Percentiles rank a stretch among this genome's conserved stretches.
phyloP scores from a whole-genome alignment of 2,888 invertebrate genomes.

The Epirrhoe tristata region DNA sequence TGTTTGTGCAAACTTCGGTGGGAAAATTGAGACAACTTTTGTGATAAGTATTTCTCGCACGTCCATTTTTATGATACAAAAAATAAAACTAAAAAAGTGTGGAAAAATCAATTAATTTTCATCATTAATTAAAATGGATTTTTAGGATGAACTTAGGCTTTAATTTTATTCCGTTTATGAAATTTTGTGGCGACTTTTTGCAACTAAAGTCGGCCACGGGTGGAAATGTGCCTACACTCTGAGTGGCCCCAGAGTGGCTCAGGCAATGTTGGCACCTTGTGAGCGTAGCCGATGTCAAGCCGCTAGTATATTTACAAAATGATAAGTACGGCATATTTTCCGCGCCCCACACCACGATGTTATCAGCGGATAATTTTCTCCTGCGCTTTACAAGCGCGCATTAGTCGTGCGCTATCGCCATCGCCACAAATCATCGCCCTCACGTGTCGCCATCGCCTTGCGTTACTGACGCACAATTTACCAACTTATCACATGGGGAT shows the following conservation, averaged over 20 bases:
- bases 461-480: slow-evolving; percentile 51
- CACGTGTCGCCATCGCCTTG: slow-evolving; percentile 48
- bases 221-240: too few species aligned
- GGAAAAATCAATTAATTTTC: too few species aligned
- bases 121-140: too few species aligned
- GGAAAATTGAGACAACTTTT: slow-evolving; percentile 9
- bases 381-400: slow-evolving; percentile 51
- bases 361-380: slow-evolving; percentile 58
- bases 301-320: background rate
- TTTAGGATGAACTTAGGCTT: too few species aligned
- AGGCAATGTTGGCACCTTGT: too few species aligned
- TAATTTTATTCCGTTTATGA: too few species aligned
- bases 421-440: slow-evolving; percentile 64
- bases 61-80: background rate
- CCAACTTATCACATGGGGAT: slow-evolving; percentile 11
- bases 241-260: too few species aligned
- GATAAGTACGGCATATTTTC: slow-evolving; percentile 7
- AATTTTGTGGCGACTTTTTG: too few species aligned
- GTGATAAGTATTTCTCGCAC: background rate
- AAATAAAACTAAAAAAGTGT: background rate
- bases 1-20: slow-evolving; percentile 23
- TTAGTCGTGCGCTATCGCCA: slow-evolving; percentile 55
- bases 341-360: slow-evolving; percentile 34
- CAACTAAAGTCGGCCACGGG: too few species aligned
- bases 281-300: too few species aligned